Percentiles rank a stretch among this genome's conserved stretches.
These are phyloP conservation scores for Orbicella faveolata DNA, from an alignment of 64 coral and sea anemone species.

Conservation along the genomic window DNA sequence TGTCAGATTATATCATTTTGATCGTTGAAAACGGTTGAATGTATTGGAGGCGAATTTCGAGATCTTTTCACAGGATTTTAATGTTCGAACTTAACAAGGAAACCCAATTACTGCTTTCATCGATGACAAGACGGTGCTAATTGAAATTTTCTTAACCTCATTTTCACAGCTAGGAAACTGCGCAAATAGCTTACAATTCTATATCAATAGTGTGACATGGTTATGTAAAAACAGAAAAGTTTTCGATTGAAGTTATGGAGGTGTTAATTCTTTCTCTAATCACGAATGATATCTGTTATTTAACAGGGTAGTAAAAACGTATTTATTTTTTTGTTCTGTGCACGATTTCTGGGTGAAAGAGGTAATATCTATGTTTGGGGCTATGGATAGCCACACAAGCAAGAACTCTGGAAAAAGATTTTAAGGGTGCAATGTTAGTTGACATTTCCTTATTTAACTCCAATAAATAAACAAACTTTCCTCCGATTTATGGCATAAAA, in stretches of 20 bases:
- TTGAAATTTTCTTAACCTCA: constrained; percentile 18
- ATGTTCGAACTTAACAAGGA: neutral
- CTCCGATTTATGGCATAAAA: too few species aligned
- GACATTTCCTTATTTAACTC: too few species aligned
- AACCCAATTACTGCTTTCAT: neutral
- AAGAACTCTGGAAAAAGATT: too few species aligned
- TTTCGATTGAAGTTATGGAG: neutral
- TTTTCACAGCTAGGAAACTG: constrained; percentile 46
- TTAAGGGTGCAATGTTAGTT: too few species aligned
- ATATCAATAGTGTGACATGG: neutral
- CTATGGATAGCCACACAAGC: too few species aligned
- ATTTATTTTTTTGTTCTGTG: too few species aligned
- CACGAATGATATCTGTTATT: too few species aligned
- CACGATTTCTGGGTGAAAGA: too few species aligned
- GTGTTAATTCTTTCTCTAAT: neutral
- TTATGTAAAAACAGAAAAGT: neutral
- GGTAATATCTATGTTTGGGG: too few species aligned
- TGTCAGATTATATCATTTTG: neutral
- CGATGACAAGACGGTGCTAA: neutral
- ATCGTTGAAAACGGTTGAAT: neutral
- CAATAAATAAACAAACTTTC: too few species aligned
- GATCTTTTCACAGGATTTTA: neutral
- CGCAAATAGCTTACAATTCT: neutral
- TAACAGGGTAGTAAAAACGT: too few species aligned
- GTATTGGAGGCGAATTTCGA: neutral